A percentile compares a stretch with the other conserved stretches of the same genome.
phyloP scores from a whole-genome alignment of 2,888 invertebrate species.

The Phoenoteleia sp. region DNA sequence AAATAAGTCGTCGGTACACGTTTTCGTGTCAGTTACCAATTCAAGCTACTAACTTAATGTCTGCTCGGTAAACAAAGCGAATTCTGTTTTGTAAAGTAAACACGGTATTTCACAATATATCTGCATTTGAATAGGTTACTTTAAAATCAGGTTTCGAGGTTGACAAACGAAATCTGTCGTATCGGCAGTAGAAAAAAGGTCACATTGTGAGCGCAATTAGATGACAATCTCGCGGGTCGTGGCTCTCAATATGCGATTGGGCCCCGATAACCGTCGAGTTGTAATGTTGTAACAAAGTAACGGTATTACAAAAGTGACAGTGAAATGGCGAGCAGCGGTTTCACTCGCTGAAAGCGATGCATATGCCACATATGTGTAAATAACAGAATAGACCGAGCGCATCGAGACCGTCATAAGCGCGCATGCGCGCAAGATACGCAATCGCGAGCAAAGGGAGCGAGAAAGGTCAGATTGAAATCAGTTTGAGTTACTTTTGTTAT shows the following conservation, averaged over 20 bases:
- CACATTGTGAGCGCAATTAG: conserved; percentile 41
- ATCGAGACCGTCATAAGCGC: conserved; percentile 65
- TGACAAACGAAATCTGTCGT: conserved; percentile 18
- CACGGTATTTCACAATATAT: too few relatives aligned
- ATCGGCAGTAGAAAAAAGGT: conserved; percentile 15
- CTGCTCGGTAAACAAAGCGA: too few relatives aligned
- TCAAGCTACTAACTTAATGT: too few relatives aligned
- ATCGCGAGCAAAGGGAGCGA: neutral
- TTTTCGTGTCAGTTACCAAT: too few relatives aligned
- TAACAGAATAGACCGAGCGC: conserved; percentile 67
- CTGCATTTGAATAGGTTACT: too few relatives aligned
- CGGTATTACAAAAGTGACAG: conserved; percentile 85
- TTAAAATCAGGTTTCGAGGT: conserved; percentile 30
- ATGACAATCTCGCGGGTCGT: conserved; percentile 56
- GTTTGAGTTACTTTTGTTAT: neutral
- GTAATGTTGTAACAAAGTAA: conserved; percentile 74
- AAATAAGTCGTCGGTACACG: conserved; percentile 49
- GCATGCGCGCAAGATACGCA: conserved; percentile 41
- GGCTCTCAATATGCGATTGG: conserved; percentile 60
- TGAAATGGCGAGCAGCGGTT: conserved; percentile 81
- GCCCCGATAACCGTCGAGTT: conserved; percentile 63
- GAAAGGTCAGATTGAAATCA: neutral
- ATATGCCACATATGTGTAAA: conserved; percentile 73
- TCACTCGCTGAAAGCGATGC: conserved; percentile 82
- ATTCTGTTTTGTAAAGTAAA: too few relatives aligned